Conservation (phyloP, 2,113 vertebrate species). For the Rhinopomastus cyanomelas region DNA sequence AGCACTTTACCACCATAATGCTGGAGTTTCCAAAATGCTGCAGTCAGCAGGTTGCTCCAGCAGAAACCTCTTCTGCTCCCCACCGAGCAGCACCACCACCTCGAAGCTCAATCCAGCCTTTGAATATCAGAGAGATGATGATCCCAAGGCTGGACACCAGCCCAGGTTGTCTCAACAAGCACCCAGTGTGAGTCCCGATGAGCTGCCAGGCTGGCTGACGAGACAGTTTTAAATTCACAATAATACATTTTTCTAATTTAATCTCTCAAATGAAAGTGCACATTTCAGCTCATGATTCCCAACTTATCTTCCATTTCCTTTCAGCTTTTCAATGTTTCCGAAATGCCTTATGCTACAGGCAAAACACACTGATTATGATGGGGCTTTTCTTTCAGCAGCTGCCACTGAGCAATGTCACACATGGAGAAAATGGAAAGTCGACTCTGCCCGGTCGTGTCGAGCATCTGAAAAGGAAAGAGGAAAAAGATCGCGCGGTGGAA, state of each 20-base stretch:
- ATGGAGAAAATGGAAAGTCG: slow-evolving; percentile 26
- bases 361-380: slow-evolving; percentile 68
- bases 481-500: background rate
- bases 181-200: background rate
- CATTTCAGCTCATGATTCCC: slow-evolving; percentile 60
- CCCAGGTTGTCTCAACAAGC: slow-evolving; percentile 17
- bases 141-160: slow-evolving; percentile 6
- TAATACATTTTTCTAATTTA: slow-evolving; percentile 67
- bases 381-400: slow-evolving; percentile 60
- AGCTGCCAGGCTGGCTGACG: slow-evolving; percentile 63
- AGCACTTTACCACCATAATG: background rate
- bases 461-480: slow-evolving; percentile 2
- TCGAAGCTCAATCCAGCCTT: slow-evolving; percentile 13
- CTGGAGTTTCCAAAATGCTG: background rate
- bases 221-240: slow-evolving; percentile 59
- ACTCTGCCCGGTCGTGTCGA: slow-evolving; percentile 58
- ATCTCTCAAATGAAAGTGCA: slow-evolving; percentile 54
- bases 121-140: background rate
- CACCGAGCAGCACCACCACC: background rate
- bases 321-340: slow-evolving; percentile 55
- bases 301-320: slow-evolving; percentile 54
- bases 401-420: slow-evolving; percentile 56
- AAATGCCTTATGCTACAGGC: slow-evolving; percentile 72
- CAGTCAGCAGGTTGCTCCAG: slow-evolving; percentile 14
- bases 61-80: background rate